Conservation (phyloP, 2,888 invertebrate species). For the Drosophila longiperda region DNA sequence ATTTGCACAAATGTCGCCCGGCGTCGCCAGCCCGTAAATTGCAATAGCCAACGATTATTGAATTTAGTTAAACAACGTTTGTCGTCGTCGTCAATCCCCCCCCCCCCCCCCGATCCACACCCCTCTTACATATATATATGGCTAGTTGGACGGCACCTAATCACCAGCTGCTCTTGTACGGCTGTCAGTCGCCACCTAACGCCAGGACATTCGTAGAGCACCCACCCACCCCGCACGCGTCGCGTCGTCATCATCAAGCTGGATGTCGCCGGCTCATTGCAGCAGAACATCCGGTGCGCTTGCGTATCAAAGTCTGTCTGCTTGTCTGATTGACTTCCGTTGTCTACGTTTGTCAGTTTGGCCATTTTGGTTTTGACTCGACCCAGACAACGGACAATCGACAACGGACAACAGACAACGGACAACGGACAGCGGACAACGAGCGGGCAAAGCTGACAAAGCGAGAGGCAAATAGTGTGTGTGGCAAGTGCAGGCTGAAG, state of each 20-base stretch:
- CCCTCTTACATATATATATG: neutral
- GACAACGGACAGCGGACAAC: neutral
- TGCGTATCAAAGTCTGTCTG: constrained; percentile 74
- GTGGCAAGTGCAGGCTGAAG: constrained; percentile 1
- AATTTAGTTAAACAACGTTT: constrained; percentile 81
- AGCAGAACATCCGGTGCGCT: constrained; percentile 74
- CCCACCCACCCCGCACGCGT: neutral
- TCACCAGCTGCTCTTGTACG: constrained; percentile 65
- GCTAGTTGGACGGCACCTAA: constrained; percentile 52
- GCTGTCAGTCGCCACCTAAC: constrained; percentile 49
- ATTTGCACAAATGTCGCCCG: constrained; percentile 76
- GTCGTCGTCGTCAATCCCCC: constrained; percentile 54
- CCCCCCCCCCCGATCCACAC: neutral
- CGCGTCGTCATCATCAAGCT: neutral
- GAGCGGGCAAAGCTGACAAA: neutral
- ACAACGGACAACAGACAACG: neutral
- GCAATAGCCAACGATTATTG: constrained; percentile 82
- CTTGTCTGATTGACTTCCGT: constrained; percentile 79
- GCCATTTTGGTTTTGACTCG: constrained; percentile 75
- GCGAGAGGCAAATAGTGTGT: constrained; percentile 2
- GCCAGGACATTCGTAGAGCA: constrained; percentile 26
- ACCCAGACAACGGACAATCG: constrained; percentile 26
- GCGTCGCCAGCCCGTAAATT: constrained; percentile 68
- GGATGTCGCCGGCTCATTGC: constrained; percentile 65
- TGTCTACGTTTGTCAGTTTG: constrained; percentile 78